These are phyloP conservation scores for Oxycera nigricornis DNA, from an alignment of 2,888 invertebrate genomes.

Conservation along the genomic window DNA sequence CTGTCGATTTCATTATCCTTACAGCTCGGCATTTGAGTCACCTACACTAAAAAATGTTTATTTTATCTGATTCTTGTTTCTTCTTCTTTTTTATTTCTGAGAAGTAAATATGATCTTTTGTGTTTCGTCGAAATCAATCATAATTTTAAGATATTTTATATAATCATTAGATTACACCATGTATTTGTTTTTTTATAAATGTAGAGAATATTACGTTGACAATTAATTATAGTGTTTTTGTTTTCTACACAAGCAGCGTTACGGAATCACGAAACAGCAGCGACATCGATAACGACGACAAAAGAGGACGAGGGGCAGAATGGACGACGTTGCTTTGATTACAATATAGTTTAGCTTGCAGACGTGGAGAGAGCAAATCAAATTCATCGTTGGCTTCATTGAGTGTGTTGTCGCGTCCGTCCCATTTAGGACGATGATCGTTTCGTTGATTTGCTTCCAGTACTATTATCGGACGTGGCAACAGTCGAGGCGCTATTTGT, in stretches of 20 bases:
- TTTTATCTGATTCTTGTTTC: conserved; percentile 5
- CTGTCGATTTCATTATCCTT: conserved; percentile 17
- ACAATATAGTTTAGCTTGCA: conserved; percentile 4
- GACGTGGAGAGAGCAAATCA: conserved; percentile 26
- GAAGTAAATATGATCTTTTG: background rate
- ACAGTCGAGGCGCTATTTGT: background rate
- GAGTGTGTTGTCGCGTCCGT: background rate
- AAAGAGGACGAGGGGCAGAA: background rate
- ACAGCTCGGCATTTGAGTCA: too few relatives aligned
- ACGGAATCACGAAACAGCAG: background rate
- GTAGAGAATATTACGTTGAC: conserved; percentile 27
- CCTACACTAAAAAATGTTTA: background rate
- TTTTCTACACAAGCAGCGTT: conserved; percentile 21
- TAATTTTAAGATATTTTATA: background rate
- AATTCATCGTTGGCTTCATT: background rate
- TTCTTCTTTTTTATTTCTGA: conserved; percentile 1
- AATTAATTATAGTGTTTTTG: background rate
- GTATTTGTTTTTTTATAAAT: background rate
- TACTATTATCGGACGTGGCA: background rate
- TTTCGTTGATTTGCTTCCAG: background rate
- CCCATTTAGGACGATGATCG: conserved; percentile 25
- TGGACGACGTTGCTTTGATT: conserved; percentile 8
- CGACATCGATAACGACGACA: background rate
- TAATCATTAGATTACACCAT: conserved; percentile 4
- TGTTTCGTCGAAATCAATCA: background rate